Evolutionary conservation across 2,888 invertebrate genomes (phyloP).

Genomic region (Lordiphosa fenestrarum): DNA sequence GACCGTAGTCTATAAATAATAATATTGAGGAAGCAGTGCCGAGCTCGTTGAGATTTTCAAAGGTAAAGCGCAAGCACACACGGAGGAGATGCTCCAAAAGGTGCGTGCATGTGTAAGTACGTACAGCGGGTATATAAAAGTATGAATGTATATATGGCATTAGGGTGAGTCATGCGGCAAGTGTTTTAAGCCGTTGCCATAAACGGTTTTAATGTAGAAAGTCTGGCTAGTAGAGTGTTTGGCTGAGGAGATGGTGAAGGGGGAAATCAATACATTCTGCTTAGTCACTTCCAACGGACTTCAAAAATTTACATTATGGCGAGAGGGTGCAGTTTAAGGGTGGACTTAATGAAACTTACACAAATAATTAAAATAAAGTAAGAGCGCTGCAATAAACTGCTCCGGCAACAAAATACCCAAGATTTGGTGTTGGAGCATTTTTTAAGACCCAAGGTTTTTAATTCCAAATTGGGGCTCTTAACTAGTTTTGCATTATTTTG

Average conservation of each 20-base stretch:
- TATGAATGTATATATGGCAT: constrained; percentile 19
- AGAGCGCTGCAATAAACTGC: not conserved
- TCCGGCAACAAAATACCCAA: not conserved
- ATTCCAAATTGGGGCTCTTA: too few species aligned
- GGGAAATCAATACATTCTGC: constrained; percentile 57
- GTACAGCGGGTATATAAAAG: not conserved
- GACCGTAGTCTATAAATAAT: constrained; percentile 58
- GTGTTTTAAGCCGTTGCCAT: constrained; percentile 24
- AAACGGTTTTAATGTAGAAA: constrained; percentile 12
- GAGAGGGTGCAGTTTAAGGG: too few species aligned
- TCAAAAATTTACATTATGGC: constrained; percentile 11
- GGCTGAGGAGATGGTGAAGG: not conserved
- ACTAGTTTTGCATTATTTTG: too few species aligned
- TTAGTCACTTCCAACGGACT: constrained; percentile 43
- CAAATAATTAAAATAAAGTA: not conserved
- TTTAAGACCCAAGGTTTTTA: too few species aligned
- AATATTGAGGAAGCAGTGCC: constrained; percentile 26
- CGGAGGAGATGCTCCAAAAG: not conserved
- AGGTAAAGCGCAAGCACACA: constrained; percentile 4
- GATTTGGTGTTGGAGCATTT: too few species aligned
- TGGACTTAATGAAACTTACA: not conserved
- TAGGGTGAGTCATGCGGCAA: constrained; percentile 61
- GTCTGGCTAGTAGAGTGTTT: not conserved
- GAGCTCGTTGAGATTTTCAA: constrained; percentile 10
- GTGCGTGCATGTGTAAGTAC: constrained; percentile 3